Percentiles rank a stretch among this genome's conserved stretches.
phyloP scores from a whole-genome alignment of 2,888 invertebrate species.

The Sesamia inferens region DNA sequence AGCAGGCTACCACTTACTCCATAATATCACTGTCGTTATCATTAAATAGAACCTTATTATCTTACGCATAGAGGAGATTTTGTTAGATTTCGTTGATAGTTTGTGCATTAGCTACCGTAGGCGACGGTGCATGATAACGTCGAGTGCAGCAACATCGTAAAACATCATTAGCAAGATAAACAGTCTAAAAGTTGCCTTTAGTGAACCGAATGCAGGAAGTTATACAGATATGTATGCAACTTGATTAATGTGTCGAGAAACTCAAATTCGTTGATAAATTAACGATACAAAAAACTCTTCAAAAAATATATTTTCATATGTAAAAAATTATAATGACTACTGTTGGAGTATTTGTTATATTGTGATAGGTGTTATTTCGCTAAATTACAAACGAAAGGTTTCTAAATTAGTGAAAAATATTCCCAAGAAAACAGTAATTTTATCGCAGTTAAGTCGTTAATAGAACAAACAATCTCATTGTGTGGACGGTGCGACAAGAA shows the following conservation, averaged over 20 bases:
- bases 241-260: slow-evolving; percentile 71
- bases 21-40: slow-evolving; percentile 51
- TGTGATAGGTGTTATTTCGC: slow-evolving; percentile 55
- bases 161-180: slow-evolving; percentile 89
- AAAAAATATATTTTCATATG: slow-evolving; percentile 24
- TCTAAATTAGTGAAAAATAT: slow-evolving; percentile 61
- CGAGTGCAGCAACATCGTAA: slow-evolving; percentile 83
- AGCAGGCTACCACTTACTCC: slow-evolving; percentile 72
- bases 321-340: slow-evolving; percentile 41
- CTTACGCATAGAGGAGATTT: slow-evolving; percentile 65
- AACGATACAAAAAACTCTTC: slow-evolving; percentile 36
- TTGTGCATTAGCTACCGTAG: slow-evolving; percentile 83
- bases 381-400: slow-evolving; percentile 65
- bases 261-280: slow-evolving; percentile 47
- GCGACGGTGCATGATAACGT: slow-evolving; percentile 83
- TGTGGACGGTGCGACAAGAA: slow-evolving; percentile 76
- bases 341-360: slow-evolving; percentile 18
- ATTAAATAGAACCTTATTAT: slow-evolving; percentile 68
- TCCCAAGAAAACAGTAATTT: slow-evolving; percentile 72
- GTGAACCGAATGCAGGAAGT: slow-evolving; percentile 79
- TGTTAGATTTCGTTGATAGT: slow-evolving; percentile 60
- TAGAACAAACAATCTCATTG: slow-evolving; percentile 81
- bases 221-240: slow-evolving; percentile 71
- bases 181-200: slow-evolving; percentile 82
- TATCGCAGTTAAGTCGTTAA: slow-evolving; percentile 72